Conservation (phyloP, 1,140 invertebrate species). For the Cydia strobilella region DNA sequence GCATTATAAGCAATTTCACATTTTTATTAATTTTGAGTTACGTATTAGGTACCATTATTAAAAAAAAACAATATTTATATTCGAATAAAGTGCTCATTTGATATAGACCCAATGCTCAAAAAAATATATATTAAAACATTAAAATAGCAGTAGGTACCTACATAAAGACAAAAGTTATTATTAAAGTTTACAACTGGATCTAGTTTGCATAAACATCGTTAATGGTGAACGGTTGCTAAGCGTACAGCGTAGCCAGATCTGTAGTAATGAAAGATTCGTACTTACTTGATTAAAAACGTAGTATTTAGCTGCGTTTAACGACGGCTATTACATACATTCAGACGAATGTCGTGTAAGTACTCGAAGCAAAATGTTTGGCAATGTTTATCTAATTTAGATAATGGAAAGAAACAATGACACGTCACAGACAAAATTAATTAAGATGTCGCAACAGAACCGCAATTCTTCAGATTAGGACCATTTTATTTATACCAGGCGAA, state of each 20-base stretch:
- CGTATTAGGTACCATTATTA: no score
- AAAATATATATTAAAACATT: no score
- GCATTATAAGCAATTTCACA: no score
- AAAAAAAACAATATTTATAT: no score
- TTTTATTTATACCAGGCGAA: constrained; percentile 57
- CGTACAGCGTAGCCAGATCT: not conserved
- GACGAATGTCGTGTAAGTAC: constrained; percentile 3
- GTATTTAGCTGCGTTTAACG: constrained; percentile 21
- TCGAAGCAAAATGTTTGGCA: constrained; percentile 45
- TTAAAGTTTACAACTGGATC: constrained; percentile 19
- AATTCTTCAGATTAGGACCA: constrained; percentile 41
- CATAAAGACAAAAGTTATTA: not conserved
- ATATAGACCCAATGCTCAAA: no score
- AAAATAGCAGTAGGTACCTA: no score
- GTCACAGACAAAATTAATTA: constrained; percentile 33
- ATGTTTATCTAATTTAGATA: constrained; percentile 56
- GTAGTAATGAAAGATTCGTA: not conserved
- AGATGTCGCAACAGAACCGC: not conserved
- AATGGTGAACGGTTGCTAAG: not conserved
- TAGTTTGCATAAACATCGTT: not conserved
- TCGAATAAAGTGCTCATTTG: no score
- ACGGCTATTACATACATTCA: constrained; percentile 3
- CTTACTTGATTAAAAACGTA: constrained; percentile 29
- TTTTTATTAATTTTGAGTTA: no score
- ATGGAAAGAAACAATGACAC: constrained; percentile 47